Percentiles rank a stretch among this genome's conserved stretches.
phyloP scores from a whole-genome alignment of 2,797 vertebrate species.

The Pangasius larnaudii region DNA sequence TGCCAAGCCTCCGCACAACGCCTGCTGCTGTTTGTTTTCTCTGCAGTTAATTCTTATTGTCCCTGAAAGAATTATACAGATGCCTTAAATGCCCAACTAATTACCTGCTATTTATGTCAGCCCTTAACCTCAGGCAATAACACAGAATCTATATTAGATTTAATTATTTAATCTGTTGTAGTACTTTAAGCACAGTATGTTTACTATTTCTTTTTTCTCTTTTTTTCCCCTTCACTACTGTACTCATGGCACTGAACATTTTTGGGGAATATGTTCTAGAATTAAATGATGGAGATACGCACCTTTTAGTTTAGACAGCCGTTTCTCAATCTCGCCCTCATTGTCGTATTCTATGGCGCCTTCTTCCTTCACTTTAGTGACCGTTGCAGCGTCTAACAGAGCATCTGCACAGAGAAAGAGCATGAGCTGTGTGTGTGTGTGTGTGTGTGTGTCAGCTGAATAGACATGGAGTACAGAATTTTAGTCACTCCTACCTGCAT shows the following conservation, averaged over 20 bases:
- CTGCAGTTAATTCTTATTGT: background rate
- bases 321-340: constrained; percentile 58
- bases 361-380: constrained; percentile 31
- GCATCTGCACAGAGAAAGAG: constrained; percentile 28
- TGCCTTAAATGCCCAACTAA: background rate
- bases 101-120: background rate
- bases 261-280: too few species aligned
- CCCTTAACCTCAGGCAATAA: background rate
- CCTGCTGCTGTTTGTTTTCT: background rate
- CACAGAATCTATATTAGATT: background rate
- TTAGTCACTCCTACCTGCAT: constrained; percentile 15
- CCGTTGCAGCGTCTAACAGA: constrained; percentile 30
- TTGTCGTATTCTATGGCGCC: constrained; percentile 53
- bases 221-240: background rate
- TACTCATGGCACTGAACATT: background rate
- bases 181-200: background rate
- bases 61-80: background rate
- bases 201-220: background rate
- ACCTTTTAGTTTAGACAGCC: constrained; percentile 57
- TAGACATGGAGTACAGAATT: too few species aligned
- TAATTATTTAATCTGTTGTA: background rate
- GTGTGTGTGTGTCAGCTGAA: background rate
- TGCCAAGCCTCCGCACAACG: background rate
- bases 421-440: background rate
- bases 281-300: background rate